Conservation (phyloP, 2,797 vertebrate genomes). For the Girardinus metallicus region DNA sequence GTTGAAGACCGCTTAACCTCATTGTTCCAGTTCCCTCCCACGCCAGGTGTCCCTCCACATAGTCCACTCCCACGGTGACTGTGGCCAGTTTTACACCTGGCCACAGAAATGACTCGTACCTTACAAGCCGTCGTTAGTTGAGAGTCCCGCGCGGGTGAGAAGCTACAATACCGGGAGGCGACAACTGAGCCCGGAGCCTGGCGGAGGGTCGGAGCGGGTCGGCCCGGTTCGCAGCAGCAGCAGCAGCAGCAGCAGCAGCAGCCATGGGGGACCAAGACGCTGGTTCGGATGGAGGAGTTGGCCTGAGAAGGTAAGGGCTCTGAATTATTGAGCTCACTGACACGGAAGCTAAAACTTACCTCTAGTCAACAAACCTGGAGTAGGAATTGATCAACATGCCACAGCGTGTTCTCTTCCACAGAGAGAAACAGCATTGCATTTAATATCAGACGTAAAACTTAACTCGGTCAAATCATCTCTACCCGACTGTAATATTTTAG, state of each 20-base stretch:
- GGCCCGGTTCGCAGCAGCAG: no score
- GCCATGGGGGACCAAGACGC: constrained; percentile 17
- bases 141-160: background rate
- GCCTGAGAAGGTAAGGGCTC: constrained; percentile 29
- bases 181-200: background rate
- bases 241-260: background rate
- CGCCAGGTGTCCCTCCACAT: background rate
- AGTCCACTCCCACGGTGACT: background rate
- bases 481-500: background rate
- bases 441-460: background rate
- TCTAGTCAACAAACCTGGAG: background rate
- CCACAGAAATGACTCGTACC: background rate
- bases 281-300: background rate
- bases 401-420: background rate
- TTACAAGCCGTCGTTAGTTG: accelerated
- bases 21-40: background rate
- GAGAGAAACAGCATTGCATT: background rate
- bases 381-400: background rate
- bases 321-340: background rate
- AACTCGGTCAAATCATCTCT: background rate
- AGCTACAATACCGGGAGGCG: background rate
- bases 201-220: background rate
- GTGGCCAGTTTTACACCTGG: accelerated
- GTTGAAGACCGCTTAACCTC: accelerated
- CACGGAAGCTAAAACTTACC: background rate